A percentile compares a stretch with the other conserved stretches of the same genome.
These are phyloP conservation scores for Melanogrammus aeglefinus DNA, from an alignment of 2,797 vertebrate genomes.

Conservation along the genomic window DNA sequence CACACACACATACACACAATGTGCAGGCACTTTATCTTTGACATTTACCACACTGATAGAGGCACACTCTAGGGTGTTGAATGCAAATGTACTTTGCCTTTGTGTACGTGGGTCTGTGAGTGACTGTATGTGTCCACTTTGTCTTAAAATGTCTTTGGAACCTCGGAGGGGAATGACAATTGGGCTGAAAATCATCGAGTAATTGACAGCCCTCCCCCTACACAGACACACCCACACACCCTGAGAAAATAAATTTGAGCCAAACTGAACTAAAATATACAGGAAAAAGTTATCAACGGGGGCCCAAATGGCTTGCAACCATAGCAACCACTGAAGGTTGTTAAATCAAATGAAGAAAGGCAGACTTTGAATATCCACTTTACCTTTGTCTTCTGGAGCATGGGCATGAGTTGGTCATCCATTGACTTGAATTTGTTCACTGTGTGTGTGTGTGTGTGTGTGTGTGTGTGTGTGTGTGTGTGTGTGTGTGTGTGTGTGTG, in stretches of 20 bases:
- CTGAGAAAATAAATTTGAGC: not conserved
- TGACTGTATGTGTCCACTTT: not conserved
- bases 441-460: not conserved
- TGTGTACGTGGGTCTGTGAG: constrained; percentile 10
- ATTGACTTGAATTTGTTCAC: not conserved
- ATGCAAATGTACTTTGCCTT: not conserved
- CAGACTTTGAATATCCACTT: not conserved
- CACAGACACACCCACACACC: not conserved
- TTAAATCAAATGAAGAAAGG: not conserved
- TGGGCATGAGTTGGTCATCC: not conserved
- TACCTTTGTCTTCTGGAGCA: not conserved
- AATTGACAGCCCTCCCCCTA: not conserved
- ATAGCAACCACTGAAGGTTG: not conserved
- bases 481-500: not conserved
- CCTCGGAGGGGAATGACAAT: not conserved
- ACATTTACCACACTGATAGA: constrained; percentile 72
- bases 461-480: not conserved
- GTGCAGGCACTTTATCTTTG: constrained; percentile 44
- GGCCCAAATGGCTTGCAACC: not conserved
- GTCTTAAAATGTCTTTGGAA: not conserved
- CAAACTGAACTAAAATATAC: not conserved
- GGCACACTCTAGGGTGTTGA: constrained; percentile 41
- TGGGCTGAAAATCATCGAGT: not conserved
- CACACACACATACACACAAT: constrained; percentile 14
- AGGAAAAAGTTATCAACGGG: not conserved